Conservation (phyloP, 2,113 vertebrate genomes). For the Cairina moschata region DNA sequence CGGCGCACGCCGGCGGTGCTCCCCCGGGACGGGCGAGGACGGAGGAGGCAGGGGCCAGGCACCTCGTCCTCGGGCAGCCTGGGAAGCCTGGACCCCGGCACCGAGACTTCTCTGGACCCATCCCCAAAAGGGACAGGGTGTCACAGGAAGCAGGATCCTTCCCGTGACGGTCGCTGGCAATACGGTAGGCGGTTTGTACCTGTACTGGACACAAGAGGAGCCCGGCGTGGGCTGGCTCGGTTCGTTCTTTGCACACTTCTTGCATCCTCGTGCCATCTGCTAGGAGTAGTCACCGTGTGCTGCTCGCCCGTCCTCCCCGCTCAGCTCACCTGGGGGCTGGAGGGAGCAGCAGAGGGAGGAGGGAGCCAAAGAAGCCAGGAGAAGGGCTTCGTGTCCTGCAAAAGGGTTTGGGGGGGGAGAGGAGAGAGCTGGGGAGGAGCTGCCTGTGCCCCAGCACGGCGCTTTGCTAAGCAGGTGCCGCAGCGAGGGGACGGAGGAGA, state of each 20-base stretch:
- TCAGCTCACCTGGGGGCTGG: neutral
- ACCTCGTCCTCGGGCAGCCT: neutral
- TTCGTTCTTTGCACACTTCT: neutral
- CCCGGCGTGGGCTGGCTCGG: neutral
- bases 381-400: neutral
- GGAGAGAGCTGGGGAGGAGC: neutral
- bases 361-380: neutral
- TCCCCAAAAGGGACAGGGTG: neutral
- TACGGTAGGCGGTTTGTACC: neutral
- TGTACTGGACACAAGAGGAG: neutral
- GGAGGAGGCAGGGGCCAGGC: neutral
- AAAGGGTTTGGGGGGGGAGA: neutral
- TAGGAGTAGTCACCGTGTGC: neutral
- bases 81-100: neutral
- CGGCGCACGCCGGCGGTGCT: neutral
- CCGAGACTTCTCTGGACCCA: neutral
- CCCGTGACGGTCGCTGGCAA: neutral
- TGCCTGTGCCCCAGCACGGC: neutral
- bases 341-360: neutral
- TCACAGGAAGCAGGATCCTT: conserved; percentile 5
- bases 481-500: neutral
- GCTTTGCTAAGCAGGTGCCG: neutral
- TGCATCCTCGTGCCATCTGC: neutral
- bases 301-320: neutral
- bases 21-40: neutral